Percentiles rank a stretch among this genome's conserved stretches.
Evolutionary conservation across 2,888 invertebrate species (phyloP).

Genomic region (Idaea straminata): DNA sequence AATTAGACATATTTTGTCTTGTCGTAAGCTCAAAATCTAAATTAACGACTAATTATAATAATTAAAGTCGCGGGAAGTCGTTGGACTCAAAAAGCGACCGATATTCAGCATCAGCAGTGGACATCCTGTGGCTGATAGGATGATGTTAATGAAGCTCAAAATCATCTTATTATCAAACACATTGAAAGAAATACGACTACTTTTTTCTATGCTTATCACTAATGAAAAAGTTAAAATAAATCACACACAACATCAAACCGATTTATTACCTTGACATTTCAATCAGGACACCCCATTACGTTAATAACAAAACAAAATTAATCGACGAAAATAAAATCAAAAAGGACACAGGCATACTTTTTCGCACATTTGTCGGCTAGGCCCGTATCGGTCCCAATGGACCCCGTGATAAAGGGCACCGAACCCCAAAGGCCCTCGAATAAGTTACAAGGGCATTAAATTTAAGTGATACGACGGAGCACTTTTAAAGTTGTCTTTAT

Average conservation of each 20-base stretch:
- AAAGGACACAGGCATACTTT: slow-evolving; percentile 22
- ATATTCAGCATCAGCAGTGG: too few species aligned
- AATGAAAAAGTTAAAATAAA: neutral
- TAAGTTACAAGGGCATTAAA: slow-evolving; percentile 70
- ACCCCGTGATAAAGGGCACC: slow-evolving; percentile 52
- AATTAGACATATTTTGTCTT: too few species aligned
- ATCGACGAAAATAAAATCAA: slow-evolving; percentile 21
- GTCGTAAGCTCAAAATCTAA: too few species aligned
- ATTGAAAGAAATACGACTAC: too few species aligned
- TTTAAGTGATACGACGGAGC: slow-evolving; percentile 69
- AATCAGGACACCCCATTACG: slow-evolving; percentile 21
- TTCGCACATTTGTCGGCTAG: slow-evolving; percentile 30
- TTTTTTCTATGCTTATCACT: too few species aligned
- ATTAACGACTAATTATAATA: too few species aligned
- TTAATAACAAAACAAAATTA: slow-evolving; percentile 17
- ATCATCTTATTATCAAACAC: too few species aligned
- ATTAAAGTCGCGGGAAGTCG: too few species aligned
- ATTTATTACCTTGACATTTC: slow-evolving; percentile 24
- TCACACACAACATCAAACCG: slow-evolving; percentile 9
- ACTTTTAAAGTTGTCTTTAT: slow-evolving; percentile 54
- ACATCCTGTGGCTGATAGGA: too few species aligned
- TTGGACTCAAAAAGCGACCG: too few species aligned
- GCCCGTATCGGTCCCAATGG: slow-evolving; percentile 32
- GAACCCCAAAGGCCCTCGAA: slow-evolving; percentile 45
- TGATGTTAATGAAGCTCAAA: too few species aligned